These are phyloP conservation scores for Leptoclinus maculatus DNA, from an alignment of 2,797 vertebrate species.

Conservation along the genomic window DNA sequence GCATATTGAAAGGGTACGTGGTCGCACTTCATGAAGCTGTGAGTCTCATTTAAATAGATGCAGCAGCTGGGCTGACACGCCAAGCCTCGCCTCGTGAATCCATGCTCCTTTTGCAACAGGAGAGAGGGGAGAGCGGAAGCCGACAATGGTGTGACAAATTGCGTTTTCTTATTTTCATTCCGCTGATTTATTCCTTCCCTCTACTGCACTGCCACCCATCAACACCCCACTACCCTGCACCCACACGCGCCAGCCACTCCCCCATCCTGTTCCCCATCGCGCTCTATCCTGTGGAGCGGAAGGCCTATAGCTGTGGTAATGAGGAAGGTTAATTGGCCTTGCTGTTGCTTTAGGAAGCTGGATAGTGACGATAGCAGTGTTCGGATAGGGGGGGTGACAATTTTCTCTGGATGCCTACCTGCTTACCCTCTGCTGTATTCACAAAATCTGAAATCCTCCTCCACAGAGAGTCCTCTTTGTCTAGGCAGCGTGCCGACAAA, in stretches of 20 bases:
- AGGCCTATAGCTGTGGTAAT: slow-evolving; percentile 51
- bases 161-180: slow-evolving; percentile 73
- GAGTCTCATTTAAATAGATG: slow-evolving; percentile 71
- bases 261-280: slow-evolving; percentile 50
- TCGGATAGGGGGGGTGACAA: slow-evolving; percentile 5
- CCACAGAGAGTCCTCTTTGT: slow-evolving; percentile 36
- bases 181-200: slow-evolving; percentile 65
- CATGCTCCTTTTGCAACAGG: slow-evolving; percentile 44
- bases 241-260: slow-evolving; percentile 43
- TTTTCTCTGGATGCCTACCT: slow-evolving; percentile 42
- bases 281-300: slow-evolving; percentile 40
- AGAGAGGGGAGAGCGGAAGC: slow-evolving; percentile 46
- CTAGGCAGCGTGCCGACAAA: slow-evolving; percentile 27
- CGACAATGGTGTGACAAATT: slow-evolving; percentile 75
- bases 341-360: slow-evolving; percentile 60
- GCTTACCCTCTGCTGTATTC: slow-evolving; percentile 40
- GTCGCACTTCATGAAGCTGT: slow-evolving; percentile 70
- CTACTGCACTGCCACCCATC: slow-evolving; percentile 43
- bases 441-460: slow-evolving; percentile 42
- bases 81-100: slow-evolving; percentile 50
- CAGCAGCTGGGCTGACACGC: slow-evolving; percentile 73
- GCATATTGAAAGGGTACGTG: slow-evolving; percentile 64
- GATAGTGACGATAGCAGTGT: slow-evolving; percentile 26
- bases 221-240: slow-evolving; percentile 11
- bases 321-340: slow-evolving; percentile 70